Conservation (phyloP, 2,113 vertebrate genomes). For the Epinephelus cyanopodus region DNA sequence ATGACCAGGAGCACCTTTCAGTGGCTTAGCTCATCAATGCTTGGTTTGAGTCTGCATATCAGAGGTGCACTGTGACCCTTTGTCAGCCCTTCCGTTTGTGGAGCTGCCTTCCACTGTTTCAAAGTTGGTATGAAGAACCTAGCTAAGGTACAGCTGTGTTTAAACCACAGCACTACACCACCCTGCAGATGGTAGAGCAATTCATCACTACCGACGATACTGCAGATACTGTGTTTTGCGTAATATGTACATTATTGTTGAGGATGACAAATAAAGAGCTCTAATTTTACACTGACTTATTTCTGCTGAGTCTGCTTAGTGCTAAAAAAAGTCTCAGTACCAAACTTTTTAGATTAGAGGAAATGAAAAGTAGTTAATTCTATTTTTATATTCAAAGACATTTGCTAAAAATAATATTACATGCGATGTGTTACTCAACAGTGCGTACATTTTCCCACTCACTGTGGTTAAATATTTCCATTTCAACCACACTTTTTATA, state of each 20-base stretch:
- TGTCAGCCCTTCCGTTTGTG: neutral
- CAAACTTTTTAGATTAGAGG: too few relatives aligned
- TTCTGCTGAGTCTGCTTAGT: constrained; percentile 21
- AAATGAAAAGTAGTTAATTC: neutral
- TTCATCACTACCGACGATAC: neutral
- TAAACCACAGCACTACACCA: neutral
- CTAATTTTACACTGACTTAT: constrained; percentile 9
- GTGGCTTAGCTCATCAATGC: neutral
- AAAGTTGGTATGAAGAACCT: neutral
- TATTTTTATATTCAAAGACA: neutral
- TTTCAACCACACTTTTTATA: neutral
- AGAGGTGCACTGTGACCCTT: neutral
- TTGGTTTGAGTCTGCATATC: constrained; percentile 4
- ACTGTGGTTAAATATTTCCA: neutral
- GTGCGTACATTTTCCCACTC: neutral
- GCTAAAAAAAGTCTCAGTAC: neutral
- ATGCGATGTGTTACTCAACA: neutral
- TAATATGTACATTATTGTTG: constrained; percentile 1
- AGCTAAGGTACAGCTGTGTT: neutral
- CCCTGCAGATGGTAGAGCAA: neutral
- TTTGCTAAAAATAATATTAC: neutral
- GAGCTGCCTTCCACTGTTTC: neutral
- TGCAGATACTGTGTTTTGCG: neutral
- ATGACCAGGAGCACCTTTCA: neutral
- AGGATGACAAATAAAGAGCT: constrained; percentile 39